Conservation (phyloP, 1,140 invertebrate genomes). For the Tribolium madens region DNA sequence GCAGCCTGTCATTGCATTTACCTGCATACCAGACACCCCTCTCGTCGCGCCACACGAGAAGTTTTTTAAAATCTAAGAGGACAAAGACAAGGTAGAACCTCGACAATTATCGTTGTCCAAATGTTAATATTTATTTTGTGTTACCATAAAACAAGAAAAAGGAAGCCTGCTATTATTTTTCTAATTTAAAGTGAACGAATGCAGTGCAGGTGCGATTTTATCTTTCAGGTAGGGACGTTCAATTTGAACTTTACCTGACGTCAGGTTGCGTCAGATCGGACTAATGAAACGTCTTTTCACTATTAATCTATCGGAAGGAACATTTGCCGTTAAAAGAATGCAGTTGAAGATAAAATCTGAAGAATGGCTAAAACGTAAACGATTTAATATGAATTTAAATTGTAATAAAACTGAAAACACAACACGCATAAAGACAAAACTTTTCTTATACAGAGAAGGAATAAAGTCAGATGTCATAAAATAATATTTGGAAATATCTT, state of each 20-base stretch:
- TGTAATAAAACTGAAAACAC: slow-evolving; percentile 48
- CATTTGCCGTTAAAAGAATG: slow-evolving; percentile 55
- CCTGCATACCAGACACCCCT: slow-evolving; percentile 50
- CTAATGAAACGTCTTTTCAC: slow-evolving; percentile 57
- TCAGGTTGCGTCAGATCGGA: slow-evolving; percentile 47
- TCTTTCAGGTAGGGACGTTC: slow-evolving; percentile 27
- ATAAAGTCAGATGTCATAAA: slow-evolving; percentile 43
- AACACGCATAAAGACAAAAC: slow-evolving; percentile 33
- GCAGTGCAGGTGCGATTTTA: slow-evolving; percentile 38
- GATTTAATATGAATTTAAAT: slow-evolving; percentile 46
- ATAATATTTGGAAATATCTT: slow-evolving; percentile 50
- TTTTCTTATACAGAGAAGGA: slow-evolving; percentile 28
- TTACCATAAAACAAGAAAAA: slow-evolving; percentile 3
- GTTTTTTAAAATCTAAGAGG: not conserved
- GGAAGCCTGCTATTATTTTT: slow-evolving; percentile 22
- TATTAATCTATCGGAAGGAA: slow-evolving; percentile 58
- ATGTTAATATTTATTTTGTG: not conserved
- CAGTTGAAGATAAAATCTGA: slow-evolving; percentile 39
- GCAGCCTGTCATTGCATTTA: slow-evolving; percentile 56
- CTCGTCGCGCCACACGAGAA: not conserved
- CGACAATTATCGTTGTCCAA: not conserved
- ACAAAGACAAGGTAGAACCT: not conserved
- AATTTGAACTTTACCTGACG: slow-evolving; percentile 54
- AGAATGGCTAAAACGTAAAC: slow-evolving; percentile 23
- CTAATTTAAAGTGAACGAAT: slow-evolving; percentile 14